Conservation (phyloP, 1,140 invertebrate species). For the Cydia splendana region DNA sequence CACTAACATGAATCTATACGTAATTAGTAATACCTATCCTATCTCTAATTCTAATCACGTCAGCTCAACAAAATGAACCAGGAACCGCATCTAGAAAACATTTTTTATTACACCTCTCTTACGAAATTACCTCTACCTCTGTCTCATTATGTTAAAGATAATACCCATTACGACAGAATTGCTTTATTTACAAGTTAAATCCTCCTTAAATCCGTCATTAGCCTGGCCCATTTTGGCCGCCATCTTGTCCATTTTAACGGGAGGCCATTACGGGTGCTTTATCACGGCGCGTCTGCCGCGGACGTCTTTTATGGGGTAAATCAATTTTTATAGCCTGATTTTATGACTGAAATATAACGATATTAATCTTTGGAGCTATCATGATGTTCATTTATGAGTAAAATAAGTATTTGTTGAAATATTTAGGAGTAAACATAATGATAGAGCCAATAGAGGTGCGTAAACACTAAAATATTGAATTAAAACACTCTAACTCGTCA, state of each 20-base stretch:
- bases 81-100: background rate
- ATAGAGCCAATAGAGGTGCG: too few relatives aligned
- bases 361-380: background rate
- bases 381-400: background rate
- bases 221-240: background rate
- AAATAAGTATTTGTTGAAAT: too few relatives aligned
- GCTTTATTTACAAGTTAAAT: slow-evolving; percentile 9
- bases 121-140: background rate
- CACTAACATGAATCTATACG: too few relatives aligned
- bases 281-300: slow-evolving; percentile 7
- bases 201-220: background rate
- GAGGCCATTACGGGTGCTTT: background rate
- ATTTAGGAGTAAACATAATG: too few relatives aligned
- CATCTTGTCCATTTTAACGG: background rate
- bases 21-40: too few relatives aligned
- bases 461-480: too few relatives aligned
- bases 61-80: background rate
- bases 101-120: background rate
- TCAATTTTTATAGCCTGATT: background rate
- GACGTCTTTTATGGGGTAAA: slow-evolving; percentile 1
- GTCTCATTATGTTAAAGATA: background rate
- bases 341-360: background rate
- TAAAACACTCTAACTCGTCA: too few relatives aligned
- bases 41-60: too few relatives aligned
- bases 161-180: background rate